phyloP scores from a whole-genome alignment of 2,888 invertebrate species.

The Mesochorus sp. region DNA sequence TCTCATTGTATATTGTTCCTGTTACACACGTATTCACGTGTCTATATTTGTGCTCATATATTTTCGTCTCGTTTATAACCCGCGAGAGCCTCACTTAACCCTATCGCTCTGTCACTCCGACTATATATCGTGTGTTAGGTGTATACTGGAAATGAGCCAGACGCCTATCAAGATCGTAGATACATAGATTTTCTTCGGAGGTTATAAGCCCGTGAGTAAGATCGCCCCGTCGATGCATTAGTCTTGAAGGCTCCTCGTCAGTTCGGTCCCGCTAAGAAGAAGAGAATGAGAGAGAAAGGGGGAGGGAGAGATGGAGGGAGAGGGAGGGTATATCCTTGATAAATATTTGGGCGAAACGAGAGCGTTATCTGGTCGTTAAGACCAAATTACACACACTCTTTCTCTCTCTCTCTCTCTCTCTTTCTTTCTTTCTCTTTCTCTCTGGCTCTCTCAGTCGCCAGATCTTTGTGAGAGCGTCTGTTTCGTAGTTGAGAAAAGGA shows the following conservation, averaged over 20 bases:
- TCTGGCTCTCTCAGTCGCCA: not conserved
- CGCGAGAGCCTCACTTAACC: constrained; percentile 27
- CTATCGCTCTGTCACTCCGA: constrained; percentile 15
- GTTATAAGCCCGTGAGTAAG: constrained; percentile 24
- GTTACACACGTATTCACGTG: not conserved
- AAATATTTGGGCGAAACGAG: constrained; percentile 62
- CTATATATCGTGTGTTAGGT: too few species aligned
- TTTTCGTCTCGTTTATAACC: constrained; percentile 42
- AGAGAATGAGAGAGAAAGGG: not conserved
- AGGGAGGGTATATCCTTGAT: constrained; percentile 46
- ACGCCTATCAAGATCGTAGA: constrained; percentile 57
- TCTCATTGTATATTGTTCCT: not conserved
- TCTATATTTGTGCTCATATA: constrained; percentile 20
- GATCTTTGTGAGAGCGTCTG: not conserved
- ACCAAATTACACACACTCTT: constrained; percentile 58
- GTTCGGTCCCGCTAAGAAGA: not conserved
- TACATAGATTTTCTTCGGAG: constrained; percentile 54
- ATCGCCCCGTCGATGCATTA: constrained; percentile 59
- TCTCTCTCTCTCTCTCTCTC: constrained; percentile 29
- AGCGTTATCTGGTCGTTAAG: constrained; percentile 62
- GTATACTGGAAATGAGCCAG: constrained; percentile 47
- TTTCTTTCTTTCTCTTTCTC: constrained; percentile 9
- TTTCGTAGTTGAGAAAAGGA: constrained; percentile 49
- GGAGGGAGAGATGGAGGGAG: constrained; percentile 13
- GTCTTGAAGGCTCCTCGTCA: constrained; percentile 44